Conservation (phyloP, 2,113 vertebrate species). For the Seriola dumerili region DNA sequence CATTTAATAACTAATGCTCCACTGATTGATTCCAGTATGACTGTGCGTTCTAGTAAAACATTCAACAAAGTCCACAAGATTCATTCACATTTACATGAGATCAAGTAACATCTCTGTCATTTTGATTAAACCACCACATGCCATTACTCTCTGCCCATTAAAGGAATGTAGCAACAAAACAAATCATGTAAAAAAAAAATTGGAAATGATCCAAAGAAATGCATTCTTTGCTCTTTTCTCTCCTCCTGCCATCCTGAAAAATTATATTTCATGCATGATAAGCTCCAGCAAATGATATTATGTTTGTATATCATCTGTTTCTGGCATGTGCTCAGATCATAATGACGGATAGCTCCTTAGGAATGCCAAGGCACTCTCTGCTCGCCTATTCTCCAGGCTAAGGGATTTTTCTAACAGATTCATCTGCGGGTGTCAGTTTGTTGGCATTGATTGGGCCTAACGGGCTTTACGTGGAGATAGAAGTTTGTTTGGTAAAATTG, state of each 20-base stretch:
- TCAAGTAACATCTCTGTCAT: constrained; percentile 30
- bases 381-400: constrained; percentile 52
- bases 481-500: constrained; percentile 72
- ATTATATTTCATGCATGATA: constrained; percentile 77
- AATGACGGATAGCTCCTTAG: constrained; percentile 76
- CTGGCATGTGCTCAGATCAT: constrained; percentile 69
- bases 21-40: neutral
- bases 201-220: constrained; percentile 45
- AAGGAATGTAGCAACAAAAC: constrained; percentile 42
- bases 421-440: constrained; percentile 72
- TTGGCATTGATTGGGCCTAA: constrained; percentile 76
- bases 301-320: constrained; percentile 76
- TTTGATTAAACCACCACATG: constrained; percentile 39
- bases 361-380: constrained; percentile 56
- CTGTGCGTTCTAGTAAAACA: constrained; percentile 35
- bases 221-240: constrained; percentile 43
- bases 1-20: neutral
- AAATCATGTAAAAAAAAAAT: constrained; percentile 36
- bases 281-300: constrained; percentile 73
- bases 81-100: constrained; percentile 15
- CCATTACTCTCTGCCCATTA: constrained; percentile 53
- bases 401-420: constrained; percentile 70
- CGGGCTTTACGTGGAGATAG: constrained; percentile 54
- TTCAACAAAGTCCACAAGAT: constrained; percentile 13
- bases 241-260: constrained; percentile 55